Evolutionary conservation across 2,888 invertebrate species (phyloP), one percentile per base, ranked within the genome.

Genomic region (Glaucopsyche alexis): DNA sequence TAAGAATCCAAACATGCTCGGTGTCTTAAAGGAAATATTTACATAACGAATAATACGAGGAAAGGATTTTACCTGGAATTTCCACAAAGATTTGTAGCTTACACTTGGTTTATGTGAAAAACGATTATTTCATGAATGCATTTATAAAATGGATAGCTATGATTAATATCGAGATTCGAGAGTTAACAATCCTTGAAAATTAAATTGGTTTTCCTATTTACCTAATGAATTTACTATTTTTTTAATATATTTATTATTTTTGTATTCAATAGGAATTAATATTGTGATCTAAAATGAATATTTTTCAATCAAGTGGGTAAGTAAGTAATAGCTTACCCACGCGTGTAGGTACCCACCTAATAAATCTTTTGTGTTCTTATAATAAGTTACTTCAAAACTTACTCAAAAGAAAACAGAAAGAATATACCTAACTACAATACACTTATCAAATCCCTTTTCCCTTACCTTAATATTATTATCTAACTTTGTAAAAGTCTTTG

Each of bases 401-500:
- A 64, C 64, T 14, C 13, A 42, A 47, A 67, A 49, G 47, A 14
- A 49, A 69, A 47, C 19, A 16, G 2, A 29, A 49, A 66, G 16
- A 16, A n/a, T 16, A n/a, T 49, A 65, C 13, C 40, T 65, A 16
- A 60, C 19, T 13, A 60, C 1, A 67, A 47, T 29, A 47, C 29
- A 49, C 47, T 49, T 49, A 66, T 42, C 42, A 47, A 69, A 19
- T 49, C 69, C 69, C 14, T 69, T 69, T 67, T 67, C 19, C 67
- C 47, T 49, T 14, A 49, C 69, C 45, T 29, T 47, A 69, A 69
- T 69, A 69, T 19, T 69, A 47, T 69, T 69, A 47, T 47, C 9
- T 19, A 69, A 69, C 69, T 69, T 69, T 69, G 69, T 49, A 69
- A 69, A 49, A 69, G 29, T 29, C 14, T 49, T 49, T 47, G 7